Base-by-base conservation (phyloP, 2,888 invertebrate genomes). In the Notodonta ziczac region DNA sequence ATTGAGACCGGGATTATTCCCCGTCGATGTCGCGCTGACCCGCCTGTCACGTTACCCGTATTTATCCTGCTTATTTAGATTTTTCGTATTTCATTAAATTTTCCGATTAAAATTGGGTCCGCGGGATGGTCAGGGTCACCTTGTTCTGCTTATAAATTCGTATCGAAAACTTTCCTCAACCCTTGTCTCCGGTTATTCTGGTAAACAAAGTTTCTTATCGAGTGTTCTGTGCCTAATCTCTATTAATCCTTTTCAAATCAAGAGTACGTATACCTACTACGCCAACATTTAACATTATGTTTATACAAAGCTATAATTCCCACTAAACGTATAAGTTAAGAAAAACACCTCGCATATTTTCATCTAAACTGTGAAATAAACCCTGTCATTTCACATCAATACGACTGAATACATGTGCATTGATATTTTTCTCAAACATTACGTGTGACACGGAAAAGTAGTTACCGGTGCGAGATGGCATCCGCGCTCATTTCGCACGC, bases 391-490 rank as follows among this genome's bases (percentile, higher is more conserved):
- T 66, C 60, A 67, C 63, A 69, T 76, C 72, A 76, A 74, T 72
- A 76, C 70, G 65, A 64, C 63, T 59, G 57, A 63, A 63, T 69
- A 58, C 14, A 70, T 59, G 60, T 56, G 42, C 12, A 69, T 65
- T 57, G 69, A 57, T 67, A 86, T 89, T 84, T 86, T 89, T 86
- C 84, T 81, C 74, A 75, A 77, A 80, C 86, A 87, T 89, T 90
- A 89, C 90, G 89, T 81, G 79, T 80, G 77, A 76, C 79, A 77
- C 88, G 90, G 91, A 90, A 91, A 89, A 88, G 90, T 90, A 92
- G 92, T 93, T 93, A 93, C 93, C 91, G 93, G 93, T 85, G 77
- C 73, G 77, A 83, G 85, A 91, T 91, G 89, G 85, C 87, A 85
- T 88, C 90, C 90, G 86, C 63, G 66, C 86, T 86, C 87, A 83